These are phyloP conservation scores for Ashinkailepas kermadecensis DNA, from an alignment of 2,888 invertebrate genomes.

Conservation along the genomic window DNA sequence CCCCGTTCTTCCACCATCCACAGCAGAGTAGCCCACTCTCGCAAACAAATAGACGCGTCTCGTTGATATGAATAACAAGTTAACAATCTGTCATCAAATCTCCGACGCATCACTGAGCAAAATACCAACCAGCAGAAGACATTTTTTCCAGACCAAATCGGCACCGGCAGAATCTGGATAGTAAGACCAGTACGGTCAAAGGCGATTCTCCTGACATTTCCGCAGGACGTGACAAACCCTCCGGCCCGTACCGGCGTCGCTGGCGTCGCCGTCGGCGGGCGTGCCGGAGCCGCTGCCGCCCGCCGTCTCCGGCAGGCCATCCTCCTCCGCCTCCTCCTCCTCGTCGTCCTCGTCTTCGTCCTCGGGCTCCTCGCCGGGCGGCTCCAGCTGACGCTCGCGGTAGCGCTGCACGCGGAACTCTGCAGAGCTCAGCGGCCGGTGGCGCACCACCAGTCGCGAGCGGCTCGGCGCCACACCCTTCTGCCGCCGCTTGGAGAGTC, in stretches of 20 bases:
- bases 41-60: no score
- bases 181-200: no score
- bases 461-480: conserved; percentile 64
- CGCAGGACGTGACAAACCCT: no score
- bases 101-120: no score
- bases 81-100: no score
- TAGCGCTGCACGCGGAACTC: conserved; percentile 81
- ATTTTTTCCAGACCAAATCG: no score
- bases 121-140: no score
- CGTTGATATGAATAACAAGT: no score
- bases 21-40: no score
- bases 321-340: conserved; percentile 35
- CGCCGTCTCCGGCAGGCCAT: conserved; percentile 32
- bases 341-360: conserved; percentile 48
- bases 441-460: conserved; percentile 79
- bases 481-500: conserved; percentile 84
- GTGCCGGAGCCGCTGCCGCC: conserved; percentile 39
- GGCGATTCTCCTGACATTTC: no score
- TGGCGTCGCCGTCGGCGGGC: conserved; percentile 46
- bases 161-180: no score
- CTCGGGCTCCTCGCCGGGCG: conserved; percentile 62
- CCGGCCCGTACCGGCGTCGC: not conserved
- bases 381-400: conserved; percentile 80
- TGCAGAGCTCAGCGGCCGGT: conserved; percentile 71
- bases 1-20: no score